Evolutionary conservation across 1,140 invertebrate species (phyloP).

Genomic region (Gonatopus flavifemur): DNA sequence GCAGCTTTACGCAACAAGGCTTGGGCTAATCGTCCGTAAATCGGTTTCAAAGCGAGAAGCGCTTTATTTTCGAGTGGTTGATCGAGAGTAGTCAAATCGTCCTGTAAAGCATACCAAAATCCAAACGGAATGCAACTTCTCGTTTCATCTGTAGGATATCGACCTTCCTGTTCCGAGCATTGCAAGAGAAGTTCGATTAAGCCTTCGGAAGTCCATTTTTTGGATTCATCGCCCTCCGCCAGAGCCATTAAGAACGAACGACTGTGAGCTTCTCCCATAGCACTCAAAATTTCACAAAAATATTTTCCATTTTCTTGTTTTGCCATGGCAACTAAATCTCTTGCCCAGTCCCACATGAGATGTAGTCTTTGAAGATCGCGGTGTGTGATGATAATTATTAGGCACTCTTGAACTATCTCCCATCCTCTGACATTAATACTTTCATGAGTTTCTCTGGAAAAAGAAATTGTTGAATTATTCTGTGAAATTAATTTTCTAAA

Average conservation of each 20-base stretch:
- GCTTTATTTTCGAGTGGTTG: constrained; percentile 56
- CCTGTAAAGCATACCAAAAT: constrained; percentile 90
- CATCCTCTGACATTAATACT: constrained; percentile 35
- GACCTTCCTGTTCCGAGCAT: constrained; percentile 63
- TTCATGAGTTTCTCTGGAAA: constrained; percentile 26
- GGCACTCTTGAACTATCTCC: constrained; percentile 46
- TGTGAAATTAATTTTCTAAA: background rate
- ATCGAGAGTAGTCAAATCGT: constrained; percentile 64
- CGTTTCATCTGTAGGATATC: constrained; percentile 47
- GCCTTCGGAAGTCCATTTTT: constrained; percentile 49
- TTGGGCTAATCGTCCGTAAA: constrained; percentile 68
- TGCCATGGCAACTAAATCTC: constrained; percentile 35
- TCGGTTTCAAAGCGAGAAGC: constrained; percentile 61
- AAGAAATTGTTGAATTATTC: constrained; percentile 1
- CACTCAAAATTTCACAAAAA: constrained; percentile 46
- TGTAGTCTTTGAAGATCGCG: constrained; percentile 33
- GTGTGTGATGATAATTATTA: constrained; percentile 40
- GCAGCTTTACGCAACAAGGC: constrained; percentile 69
- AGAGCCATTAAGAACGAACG: constrained; percentile 40
- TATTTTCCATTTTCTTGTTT: constrained; percentile 34
- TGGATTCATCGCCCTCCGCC: constrained; percentile 46
- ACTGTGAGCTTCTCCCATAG: constrained; percentile 49
- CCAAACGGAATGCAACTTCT: constrained; percentile 81
- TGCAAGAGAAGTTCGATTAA: constrained; percentile 67
- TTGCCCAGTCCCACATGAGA: constrained; percentile 48